Percentiles rank a stretch among this genome's conserved stretches.
These are phyloP conservation scores for Drosophila mojavensis DNA, from an alignment of 1,140 invertebrate species.

Conservation along the genomic window DNA sequence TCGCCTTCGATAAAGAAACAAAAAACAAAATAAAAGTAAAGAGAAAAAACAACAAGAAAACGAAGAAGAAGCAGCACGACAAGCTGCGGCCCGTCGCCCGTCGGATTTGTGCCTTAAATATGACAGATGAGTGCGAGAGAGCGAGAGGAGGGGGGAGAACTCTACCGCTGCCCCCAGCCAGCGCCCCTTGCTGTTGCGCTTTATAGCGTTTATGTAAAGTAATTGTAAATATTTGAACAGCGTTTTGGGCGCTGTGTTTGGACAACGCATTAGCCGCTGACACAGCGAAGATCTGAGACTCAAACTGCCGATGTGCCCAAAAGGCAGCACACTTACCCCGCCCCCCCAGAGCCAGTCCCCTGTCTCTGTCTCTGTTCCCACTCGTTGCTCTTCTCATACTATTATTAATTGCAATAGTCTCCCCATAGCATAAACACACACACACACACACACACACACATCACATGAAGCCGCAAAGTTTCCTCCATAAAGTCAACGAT, in stretches of 20 bases:
- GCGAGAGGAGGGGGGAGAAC: background rate
- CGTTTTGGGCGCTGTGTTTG: constrained; percentile 38
- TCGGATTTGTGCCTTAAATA: constrained; percentile 60
- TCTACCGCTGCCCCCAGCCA: background rate
- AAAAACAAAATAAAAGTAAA: constrained; percentile 5
- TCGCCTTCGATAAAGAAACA: constrained; percentile 48
- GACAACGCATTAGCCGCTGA: constrained; percentile 48
- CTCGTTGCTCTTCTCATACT: no score
- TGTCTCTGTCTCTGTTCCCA: no score
- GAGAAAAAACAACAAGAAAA: constrained; percentile 10
- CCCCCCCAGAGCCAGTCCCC: background rate
- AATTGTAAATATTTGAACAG: constrained; percentile 70
- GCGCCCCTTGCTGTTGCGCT: constrained; percentile 21
- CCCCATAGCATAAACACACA: no score
- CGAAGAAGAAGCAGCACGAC: background rate
- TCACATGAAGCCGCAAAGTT: constrained; percentile 59
- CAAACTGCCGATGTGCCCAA: constrained; percentile 2
- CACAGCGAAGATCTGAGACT: constrained; percentile 13
- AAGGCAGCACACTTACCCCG: background rate
- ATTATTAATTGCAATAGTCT: no score
- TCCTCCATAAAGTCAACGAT: constrained; percentile 57
- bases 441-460: background rate
- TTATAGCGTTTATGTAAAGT: constrained; percentile 66
- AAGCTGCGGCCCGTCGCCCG: constrained; percentile 13
- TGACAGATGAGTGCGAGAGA: constrained; percentile 57